These are phyloP conservation scores for human (Homo sapiens) DNA, from an alignment of 2,113 vertebrate species.

Conservation along the genomic window GRCh38 chr18:71863501-71864000, in stretches of 20 bases:
- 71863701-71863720: not conserved
- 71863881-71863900: not conserved
- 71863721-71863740: not conserved
- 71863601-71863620: not conserved
- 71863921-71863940: not conserved
- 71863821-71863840: not conserved
- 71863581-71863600: not conserved
- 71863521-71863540: not conserved
- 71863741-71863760: not conserved
- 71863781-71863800: not conserved
- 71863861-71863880: not conserved
- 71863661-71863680: not conserved
- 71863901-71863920: not conserved
- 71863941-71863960: not conserved
- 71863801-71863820: not conserved
- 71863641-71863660: not conserved
- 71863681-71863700: not conserved
- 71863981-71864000: not conserved
- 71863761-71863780: not conserved
- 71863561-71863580: not conserved
- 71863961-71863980: not conserved
- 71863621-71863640: not conserved
- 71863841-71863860: not conserved
- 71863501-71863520: not conserved
- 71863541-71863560: not conserved